Conservation (phyloP, 1,140 invertebrate species). For the Choristoneura fumiferana region DNA sequence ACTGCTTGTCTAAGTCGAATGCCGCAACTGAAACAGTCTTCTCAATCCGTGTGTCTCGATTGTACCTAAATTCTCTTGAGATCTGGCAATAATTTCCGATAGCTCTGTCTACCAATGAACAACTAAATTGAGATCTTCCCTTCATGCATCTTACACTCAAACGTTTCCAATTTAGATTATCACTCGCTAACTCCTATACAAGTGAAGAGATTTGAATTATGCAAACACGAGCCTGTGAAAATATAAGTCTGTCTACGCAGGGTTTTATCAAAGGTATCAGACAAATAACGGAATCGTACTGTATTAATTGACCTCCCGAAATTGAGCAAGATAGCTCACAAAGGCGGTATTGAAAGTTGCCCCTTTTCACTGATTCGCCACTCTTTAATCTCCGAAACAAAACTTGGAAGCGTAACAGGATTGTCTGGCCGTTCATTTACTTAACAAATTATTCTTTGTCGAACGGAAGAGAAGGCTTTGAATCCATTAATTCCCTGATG, state of each 20-base stretch:
- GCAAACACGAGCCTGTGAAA: slow-evolving; percentile 29
- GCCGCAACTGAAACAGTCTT: no score
- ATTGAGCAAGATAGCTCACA: slow-evolving; percentile 72
- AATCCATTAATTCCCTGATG: slow-evolving; percentile 76
- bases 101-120: slow-evolving; percentile 68
- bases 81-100: slow-evolving; percentile 71
- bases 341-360: slow-evolving; percentile 63
- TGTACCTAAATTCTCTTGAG: slow-evolving; percentile 56
- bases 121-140: slow-evolving; percentile 58
- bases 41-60: slow-evolving; percentile 9
- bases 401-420: slow-evolving; percentile 69
- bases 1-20: background rate
- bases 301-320: slow-evolving; percentile 68
- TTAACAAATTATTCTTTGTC: slow-evolving; percentile 78
- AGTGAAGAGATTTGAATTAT: background rate
- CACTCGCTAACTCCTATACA: slow-evolving; percentile 28
- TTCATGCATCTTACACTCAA: slow-evolving; percentile 52
- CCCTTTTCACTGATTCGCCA: slow-evolving; percentile 65
- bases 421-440: slow-evolving; percentile 76
- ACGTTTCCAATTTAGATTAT: slow-evolving; percentile 73
- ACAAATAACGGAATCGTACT: slow-evolving; percentile 63
- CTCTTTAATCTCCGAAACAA: slow-evolving; percentile 77
- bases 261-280: slow-evolving; percentile 20
- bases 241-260: slow-evolving; percentile 9
- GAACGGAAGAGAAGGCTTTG: slow-evolving; percentile 75